Evolutionary conservation across 2,797 vertebrate species (phyloP).

Genomic region (Coluber constrictor): DNA sequence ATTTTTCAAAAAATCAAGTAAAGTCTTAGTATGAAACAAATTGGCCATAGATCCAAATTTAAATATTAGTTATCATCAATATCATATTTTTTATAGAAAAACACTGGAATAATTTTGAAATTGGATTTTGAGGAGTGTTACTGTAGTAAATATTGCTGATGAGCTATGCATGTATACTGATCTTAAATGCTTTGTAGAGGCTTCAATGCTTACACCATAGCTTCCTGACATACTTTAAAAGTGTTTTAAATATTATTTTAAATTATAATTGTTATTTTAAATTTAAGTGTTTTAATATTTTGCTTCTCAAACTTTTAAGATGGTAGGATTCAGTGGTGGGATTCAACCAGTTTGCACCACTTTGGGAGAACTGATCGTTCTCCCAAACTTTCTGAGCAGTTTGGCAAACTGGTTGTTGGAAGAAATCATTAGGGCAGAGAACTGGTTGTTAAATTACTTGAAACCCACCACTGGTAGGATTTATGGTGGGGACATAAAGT

Average conservation of each 20-base stretch:
- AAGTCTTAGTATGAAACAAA: not conserved
- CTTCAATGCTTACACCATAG: not conserved
- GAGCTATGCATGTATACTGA: not conserved
- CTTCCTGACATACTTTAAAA: not conserved
- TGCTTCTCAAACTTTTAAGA: not conserved
- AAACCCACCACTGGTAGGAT: not conserved
- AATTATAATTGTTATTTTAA: not conserved
- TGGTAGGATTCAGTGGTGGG: not conserved
- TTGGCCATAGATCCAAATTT: not conserved
- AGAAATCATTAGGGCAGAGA: no score
- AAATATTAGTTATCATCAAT: not conserved
- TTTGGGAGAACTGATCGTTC: no score
- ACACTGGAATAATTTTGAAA: not conserved
- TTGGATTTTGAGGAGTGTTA: not conserved
- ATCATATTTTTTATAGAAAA: not conserved
- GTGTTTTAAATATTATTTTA: not conserved
- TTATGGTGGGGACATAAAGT: not conserved
- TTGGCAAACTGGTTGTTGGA: no score
- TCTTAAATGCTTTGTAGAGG: conserved; percentile 17
- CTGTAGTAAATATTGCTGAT: not conserved
- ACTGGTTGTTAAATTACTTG: no score
- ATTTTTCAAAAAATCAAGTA: conserved; percentile 18
- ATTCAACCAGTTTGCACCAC: no score
- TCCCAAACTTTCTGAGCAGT: no score
- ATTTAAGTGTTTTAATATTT: not conserved